A percentile compares a stretch with the other conserved stretches of the same genome.
Evolutionary conservation across 2,797 vertebrate genomes (phyloP).

Genomic region (Syngnathus acus): DNA sequence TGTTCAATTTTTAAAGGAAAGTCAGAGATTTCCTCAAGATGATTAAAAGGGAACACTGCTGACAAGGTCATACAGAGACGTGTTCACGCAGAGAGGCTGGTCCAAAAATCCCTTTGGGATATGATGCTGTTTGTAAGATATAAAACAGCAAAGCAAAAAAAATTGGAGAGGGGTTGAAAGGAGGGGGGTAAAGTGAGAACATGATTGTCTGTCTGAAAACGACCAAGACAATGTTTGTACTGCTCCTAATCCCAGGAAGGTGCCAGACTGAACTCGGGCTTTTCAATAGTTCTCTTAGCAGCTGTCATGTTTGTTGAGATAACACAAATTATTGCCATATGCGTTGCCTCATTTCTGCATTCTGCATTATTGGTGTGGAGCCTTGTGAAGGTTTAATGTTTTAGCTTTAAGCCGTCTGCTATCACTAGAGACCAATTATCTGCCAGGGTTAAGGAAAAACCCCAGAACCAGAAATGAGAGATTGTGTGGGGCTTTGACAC

Average conservation of each 20-base stretch:
- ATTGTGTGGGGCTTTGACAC: conserved; percentile 48
- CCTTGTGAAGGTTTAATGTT: conserved; percentile 57
- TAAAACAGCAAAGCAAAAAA: conserved; percentile 19
- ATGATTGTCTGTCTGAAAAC: conserved; percentile 7
- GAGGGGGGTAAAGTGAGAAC: conserved; percentile 19
- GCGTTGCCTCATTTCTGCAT: conserved; percentile 7
- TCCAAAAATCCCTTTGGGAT: conserved; percentile 22
- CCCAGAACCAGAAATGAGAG: conserved; percentile 41
- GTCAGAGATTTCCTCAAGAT: conserved; percentile 64
- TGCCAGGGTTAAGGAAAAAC: conserved; percentile 57
- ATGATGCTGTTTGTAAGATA: conserved; percentile 21
- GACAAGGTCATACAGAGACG: conserved; percentile 52
- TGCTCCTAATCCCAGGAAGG: background rate
- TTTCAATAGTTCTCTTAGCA: background rate
- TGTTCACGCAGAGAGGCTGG: conserved; percentile 5
- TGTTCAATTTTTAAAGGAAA: conserved; percentile 63
- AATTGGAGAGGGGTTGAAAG: conserved; percentile 8
- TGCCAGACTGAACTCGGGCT: background rate
- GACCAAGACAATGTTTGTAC: background rate
- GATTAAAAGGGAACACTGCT: conserved; percentile 59
- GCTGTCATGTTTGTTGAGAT: conserved; percentile 3
- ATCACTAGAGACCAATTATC: conserved; percentile 66
- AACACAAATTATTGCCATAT: background rate
- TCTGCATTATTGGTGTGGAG: conserved; percentile 28
- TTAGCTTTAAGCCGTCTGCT: conserved; percentile 49